Evolutionary conservation across 2,113 vertebrate species (phyloP), one percentile per base, ranked within the genome.

Genomic region (Guaruba guarouba): DNA sequence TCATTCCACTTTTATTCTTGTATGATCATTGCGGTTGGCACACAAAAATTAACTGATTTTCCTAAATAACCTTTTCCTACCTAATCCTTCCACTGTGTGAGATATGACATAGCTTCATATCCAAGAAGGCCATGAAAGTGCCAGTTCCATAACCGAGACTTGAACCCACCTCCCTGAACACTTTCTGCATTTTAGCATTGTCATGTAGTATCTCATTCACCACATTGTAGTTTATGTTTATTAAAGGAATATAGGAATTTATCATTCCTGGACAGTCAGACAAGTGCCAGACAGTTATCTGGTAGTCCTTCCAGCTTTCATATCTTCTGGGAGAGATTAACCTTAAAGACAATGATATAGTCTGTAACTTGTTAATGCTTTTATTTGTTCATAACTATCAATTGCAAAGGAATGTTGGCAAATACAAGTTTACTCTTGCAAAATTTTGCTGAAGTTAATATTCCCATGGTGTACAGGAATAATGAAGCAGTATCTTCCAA

Each of bases 301-400:
- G 74, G 28, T 83, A 96, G 55, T 81, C 81, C 78, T 89, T 90
- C 85, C 92, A 92, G 44, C 39, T 93, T 90, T 93, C 14, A 4
- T 83, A 93, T 67, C 73, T 96, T 88, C 92, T 96, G 86, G 86
- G 57, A 70, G 67, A 92, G 78, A 73, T 89, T 92, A 84, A 78
- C 43, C 1, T 0, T 12, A 57, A 8, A 43, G 5, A 41, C 27
- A 63, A 55, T 25, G 13, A 48, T 23, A 59, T 46, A 78, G 39
- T 51, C 35, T 86, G 43, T 61, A 66, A 37, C 17, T 90, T 88
- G 17, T 13, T 93, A 52, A 67, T 80, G 46, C 12, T 92, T 86
- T 82, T 75, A 51, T 73, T 46, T 20, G 57, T 57, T 63, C 3
- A 0, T 78, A 73, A 77, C 17, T 29, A 84, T 57, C 35, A 64